Base-by-base conservation (phyloP, 1,140 invertebrate genomes). In the Aleiodes sp. region DNA sequence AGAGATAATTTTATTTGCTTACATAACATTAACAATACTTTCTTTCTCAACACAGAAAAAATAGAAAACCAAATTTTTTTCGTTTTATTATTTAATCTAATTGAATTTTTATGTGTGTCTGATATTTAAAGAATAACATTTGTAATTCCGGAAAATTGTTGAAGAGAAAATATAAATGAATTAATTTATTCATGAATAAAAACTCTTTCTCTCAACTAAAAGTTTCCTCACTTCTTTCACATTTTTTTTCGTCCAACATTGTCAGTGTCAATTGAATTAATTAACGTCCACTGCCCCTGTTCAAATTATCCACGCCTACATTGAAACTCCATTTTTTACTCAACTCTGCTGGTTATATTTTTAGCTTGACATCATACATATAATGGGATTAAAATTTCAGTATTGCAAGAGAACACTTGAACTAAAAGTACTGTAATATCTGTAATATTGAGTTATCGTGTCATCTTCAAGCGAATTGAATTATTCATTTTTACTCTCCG, bases 221-320 rank as follows among this genome's bases (percentile, higher is more conserved):
- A 65, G 52, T 52, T 65, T 65, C 63, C 41, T 52, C 10, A n/a
- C 41, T 46, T 6, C 7, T 4, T 4, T 46, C 8, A 4, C 28
- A 41, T 14, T 12, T 12, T 12, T 29, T 43, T 41, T 16, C 57
- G 37, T 57, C 10, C 35, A 21, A 52, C 21, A 52, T 52, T 52
- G 39, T 43, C 41, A 46, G 41, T 46, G 28, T 70, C 63, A 66
- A 70, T 70, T 66, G 70, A 70, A 62, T 70, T 70, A 70, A 70
- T 70, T 70, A 70, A 64, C 61, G 37, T 35, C 66, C 56, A 41
- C 39, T 66, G 39, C 43, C 19, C 57, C 33, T 33, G n/a, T n/a
- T n/a, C 3, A 24, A 24, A 43, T 65, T 43, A 46, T 46, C 35
- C n/a, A 21, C 62, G 35, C 39, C 62, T 46, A 46, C 62, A 29